Base-by-base conservation (phyloP, 2,888 invertebrate genomes). In the Campoletis raptor region DNA sequence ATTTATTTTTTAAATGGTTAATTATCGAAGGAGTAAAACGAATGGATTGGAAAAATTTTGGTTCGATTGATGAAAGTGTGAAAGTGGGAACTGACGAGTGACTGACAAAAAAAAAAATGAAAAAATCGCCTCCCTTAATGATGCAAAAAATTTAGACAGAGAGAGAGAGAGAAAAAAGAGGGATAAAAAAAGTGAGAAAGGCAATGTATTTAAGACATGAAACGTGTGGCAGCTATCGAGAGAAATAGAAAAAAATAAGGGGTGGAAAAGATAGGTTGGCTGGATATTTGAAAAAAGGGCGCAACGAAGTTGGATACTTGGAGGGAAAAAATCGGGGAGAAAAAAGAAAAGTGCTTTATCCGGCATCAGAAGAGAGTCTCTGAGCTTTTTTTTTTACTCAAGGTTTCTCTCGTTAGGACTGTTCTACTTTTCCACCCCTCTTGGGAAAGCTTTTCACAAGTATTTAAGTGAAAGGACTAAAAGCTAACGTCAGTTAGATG, bases 401-500 rank as follows among this genome's bases (percentile, higher is more conserved):
- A n/a, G 37, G 21, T 67, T 40, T 45, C 81, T 69, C 67, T 48
- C 24, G 57, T 30, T 15, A 30, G 66, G 45, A 24, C 45, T 42
- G 66, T 30, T 30, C 64, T 67, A 30, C 15, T 40, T 74, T 80
- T 21, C 40, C 69, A 74, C 61, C 79, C 57, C 74, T 73, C 67
- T n/a, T 24, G 64, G 57, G 61, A 69, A 67, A 67, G 40, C 57
- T 57, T 52, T 48, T 36, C 76, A 48, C 77, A 64, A 72, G 30
- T 72, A 77, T 83, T 77, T 52, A 73, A 78, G 76, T 52, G 36
- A 78, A 79, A 57, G 67, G 79, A 61, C 83, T 83, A 73, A 79
- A 79, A 79, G 83, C 83, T 79, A 36, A 37, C 73, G 67, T 66
- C 24, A 61, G 12, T 30, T 30, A 18, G 24, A 61, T 8, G 5